Evolutionary conservation across 2,797 vertebrate species (phyloP).

Genomic region (Tangara arthus): DNA sequence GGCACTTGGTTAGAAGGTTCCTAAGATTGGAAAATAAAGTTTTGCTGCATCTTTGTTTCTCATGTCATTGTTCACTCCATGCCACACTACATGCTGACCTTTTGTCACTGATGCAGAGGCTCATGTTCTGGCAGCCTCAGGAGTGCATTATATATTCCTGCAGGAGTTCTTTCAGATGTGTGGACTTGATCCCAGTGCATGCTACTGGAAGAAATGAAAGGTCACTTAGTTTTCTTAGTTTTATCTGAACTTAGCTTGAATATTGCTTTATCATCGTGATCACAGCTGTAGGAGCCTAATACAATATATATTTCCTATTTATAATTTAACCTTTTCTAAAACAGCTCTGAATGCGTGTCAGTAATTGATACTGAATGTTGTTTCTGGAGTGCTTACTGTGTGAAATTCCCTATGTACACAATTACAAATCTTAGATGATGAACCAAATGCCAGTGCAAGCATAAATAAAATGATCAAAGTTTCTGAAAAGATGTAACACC

Average conservation of each 20-base stretch:
- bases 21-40: background rate
- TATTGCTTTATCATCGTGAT: background rate
- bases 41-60: slow-evolving; percentile 1
- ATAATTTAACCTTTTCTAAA: background rate
- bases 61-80: background rate
- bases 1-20: background rate
- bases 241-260: background rate
- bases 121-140: background rate
- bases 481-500: background rate
- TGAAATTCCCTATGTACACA: background rate
- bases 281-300: background rate
- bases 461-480: background rate
- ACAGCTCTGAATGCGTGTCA: background rate
- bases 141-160: background rate
- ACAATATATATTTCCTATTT: background rate
- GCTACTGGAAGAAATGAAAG: background rate
- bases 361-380: background rate
- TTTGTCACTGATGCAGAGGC: background rate
- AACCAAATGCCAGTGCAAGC: background rate
- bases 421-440: background rate
- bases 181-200: background rate
- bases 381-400: background rate
- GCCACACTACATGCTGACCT: background rate
- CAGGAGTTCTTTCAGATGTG: background rate
- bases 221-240: background rate